Base-by-base conservation (phyloP, 92 coral and sea anemone species). In the Paragorgia papillata region DNA sequence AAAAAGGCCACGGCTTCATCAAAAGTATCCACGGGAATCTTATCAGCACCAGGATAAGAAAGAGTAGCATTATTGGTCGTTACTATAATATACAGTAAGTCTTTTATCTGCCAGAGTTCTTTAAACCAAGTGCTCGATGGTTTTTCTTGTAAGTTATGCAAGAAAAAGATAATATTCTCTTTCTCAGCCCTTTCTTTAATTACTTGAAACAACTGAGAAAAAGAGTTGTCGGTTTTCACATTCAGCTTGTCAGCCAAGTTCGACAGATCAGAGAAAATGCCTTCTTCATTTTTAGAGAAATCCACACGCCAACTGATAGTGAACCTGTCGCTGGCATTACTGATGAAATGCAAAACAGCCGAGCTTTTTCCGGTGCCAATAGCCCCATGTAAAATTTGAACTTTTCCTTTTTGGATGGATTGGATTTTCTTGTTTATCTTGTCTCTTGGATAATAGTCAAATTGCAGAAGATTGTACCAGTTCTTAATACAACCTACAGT, bases 291-390 rank as follows among this genome's bases (percentile, higher is more conserved):
- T 30, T 57, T 2, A 21, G 63, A 18, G 63, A 18, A 37, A 34
- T 71, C 64, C 5, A 71, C 14, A 71, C 37, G 3, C 78, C 78
- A 71, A 71, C 78, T 71, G 5, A 71, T 24, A 2, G 62, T 24
- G 30, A 71, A 71, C 18, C 12, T 71, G 19, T 71, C 62, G 1
- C 9, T 40, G n/a, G 22, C 8, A 41, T 71, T 54, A 51, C 6
- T 17, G 33, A 71, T 51, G 41, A 49, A 71, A 71, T 53, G 48
- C 32, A 31, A 40, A 30, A 64, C 78, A 21, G 78, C 78, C 2
- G 50, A 71, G 31, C 62, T 30, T 71, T 71, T 71, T 33, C 78
- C 78, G 2, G 78, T 71, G 32, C 64, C 62, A n/a, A 54, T 51
- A 4, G 78, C n/a, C n/a, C 78, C 78, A 55, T 71, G 64, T 51